A percentile compares a stretch with the other conserved stretches of the same genome.
Conservation (phyloP, 2,888 invertebrate genomes). For the Neoaliturus tenellus region DNA sequence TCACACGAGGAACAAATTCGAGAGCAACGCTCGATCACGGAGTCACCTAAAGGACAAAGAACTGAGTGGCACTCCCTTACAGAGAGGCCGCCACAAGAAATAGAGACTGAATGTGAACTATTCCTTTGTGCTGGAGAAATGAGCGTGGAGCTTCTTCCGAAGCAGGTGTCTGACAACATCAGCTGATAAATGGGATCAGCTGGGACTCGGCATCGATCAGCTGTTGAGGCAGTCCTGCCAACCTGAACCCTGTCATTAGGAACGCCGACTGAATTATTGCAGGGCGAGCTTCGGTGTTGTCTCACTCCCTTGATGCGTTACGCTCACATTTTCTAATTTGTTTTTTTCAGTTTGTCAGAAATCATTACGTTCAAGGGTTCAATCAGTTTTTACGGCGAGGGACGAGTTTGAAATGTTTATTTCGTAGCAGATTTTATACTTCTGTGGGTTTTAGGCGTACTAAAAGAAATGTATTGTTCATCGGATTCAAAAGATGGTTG, state of each 20-base stretch:
- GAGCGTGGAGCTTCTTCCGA: conserved; percentile 5
- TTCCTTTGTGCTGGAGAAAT: conserved; percentile 4
- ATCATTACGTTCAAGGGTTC: no score
- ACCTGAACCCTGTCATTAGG: background rate
- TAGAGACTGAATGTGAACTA: conserved; percentile 21
- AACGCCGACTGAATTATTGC: conserved; percentile 4
- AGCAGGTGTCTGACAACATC: conserved; percentile 29
- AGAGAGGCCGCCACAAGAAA: conserved; percentile 7
- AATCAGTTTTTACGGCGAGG: no score
- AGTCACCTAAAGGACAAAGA: conserved; percentile 19
- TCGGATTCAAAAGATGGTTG: no score
- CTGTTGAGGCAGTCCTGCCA: background rate
- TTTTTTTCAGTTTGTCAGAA: no score
- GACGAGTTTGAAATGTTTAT: no score
- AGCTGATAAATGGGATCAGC: conserved; percentile 13
- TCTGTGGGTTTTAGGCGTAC: no score
- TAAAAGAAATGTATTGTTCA: no score
- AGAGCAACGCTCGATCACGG: background rate
- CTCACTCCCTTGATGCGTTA: background rate
- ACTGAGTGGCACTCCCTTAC: background rate
- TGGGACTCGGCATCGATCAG: conserved; percentile 5
- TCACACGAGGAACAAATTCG: background rate
- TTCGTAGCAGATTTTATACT: no score
- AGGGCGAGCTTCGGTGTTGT: background rate
- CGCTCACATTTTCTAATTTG: no score